Evolutionary conservation across 2,888 invertebrate species (phyloP), one percentile per base, ranked within the genome.

Genomic region (Sphaerophoria taeniata): DNA sequence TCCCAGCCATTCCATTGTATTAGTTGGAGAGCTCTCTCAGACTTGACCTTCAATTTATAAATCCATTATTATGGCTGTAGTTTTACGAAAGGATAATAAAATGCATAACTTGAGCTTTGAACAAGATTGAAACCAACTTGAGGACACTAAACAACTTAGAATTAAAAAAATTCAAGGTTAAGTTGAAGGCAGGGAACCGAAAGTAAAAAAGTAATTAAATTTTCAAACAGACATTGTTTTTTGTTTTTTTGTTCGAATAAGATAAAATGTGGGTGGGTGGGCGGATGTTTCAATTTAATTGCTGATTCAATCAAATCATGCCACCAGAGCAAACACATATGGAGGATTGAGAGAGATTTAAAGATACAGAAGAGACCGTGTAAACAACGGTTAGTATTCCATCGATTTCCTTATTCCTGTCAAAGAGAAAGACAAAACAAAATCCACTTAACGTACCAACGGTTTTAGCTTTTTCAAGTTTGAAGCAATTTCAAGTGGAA

Each of bases 81-180:
- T 60, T 60, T 36, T 60, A 24, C 3, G 39, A 39, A 39, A 39
- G 43, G 60, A 60, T 60, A 60, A 43, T 43, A 43, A 24, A 24
- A 60, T 60, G 16, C 60, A 60, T 60, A 60, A 60, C 43, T 60
- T 60, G 39, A 60, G 24, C 43, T 39, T 60, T 60, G 39, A 60
- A 60, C 3, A 3, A 60, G 60, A 24, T 60, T 60, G 43, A 43
- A 60, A 60, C 24, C 60, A 24, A 60, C 43, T 60, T 12, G 24
- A 39, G 60, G 24, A 60, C 58, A 39, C 24, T 24, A 12, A 11
- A 24, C 16, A 12, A 43, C 43, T 60, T 60, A 39, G 24, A 43
- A 24, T 3, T 11, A 58, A n/a, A 58, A 43, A 43, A 9, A 0
- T 39, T 58, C 6, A 39, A 24, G 60, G 60, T 60, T 39, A 60